Evolutionary conservation across 2,113 vertebrate species (phyloP), one percentile per base, ranked within the genome.

Genomic region (Corythoichthys intestinalis): DNA sequence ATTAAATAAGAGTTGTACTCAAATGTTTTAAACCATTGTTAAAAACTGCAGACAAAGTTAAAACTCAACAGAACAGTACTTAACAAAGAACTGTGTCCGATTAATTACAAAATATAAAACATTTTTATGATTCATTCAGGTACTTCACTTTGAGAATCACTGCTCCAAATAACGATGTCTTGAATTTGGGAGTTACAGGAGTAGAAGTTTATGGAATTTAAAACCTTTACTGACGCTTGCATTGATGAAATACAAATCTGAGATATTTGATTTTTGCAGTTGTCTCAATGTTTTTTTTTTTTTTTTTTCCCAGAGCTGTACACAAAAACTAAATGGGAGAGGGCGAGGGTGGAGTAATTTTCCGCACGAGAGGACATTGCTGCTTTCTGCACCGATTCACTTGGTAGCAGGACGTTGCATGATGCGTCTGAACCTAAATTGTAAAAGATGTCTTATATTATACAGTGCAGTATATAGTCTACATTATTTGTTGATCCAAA

Each of bases 401-500:
- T 38, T 14, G n/a, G 52, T 67, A 74, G 64, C 37, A 28, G 46
- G 50, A 64, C 56, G 73, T 78, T 68, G 75, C 78, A 77, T 85
- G 73, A 73, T 60, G 73, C 59, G 61, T 61, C 53, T 46, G 67
- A 79, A 85, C 58, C 65, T 70, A 74, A 66, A 77, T 75, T 85
- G 78, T 80, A 81, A 86, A 70, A 86, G 71, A 84, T 80, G 71
- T 87, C 80, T 80, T 71, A 65, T 71, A 79, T 6, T 6, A 17
- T 41, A 41, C 13, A n/a, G 13, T 83, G 41, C 37, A 41, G 11
- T 83, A 86, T 77, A 77, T 69, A 75, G 74, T 83, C 72, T 70
- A 83, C 81, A 76, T 68, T 73, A 77, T 86, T 75, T 83, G 85
- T 87, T 81, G 75, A 88, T 89, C 87, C 87, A 90, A 91, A 88